phyloP scores from a whole-genome alignment of 2,797 vertebrate species.

The Typhlichthys eigenmanni region DNA sequence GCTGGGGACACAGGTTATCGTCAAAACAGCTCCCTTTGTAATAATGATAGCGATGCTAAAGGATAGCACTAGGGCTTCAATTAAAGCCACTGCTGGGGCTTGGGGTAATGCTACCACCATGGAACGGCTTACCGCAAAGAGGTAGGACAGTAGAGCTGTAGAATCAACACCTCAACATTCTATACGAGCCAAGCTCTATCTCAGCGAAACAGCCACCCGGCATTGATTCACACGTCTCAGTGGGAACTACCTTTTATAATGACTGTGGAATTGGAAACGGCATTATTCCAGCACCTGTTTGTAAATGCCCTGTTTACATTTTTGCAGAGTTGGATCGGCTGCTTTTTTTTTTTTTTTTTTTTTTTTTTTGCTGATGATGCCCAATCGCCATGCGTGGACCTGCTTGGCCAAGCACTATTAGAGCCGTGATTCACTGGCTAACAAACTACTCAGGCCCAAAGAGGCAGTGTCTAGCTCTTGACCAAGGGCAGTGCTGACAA shows the following conservation, averaged over 20 bases:
- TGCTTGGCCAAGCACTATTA: slow-evolving; percentile 72
- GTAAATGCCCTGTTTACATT: slow-evolving; percentile 61
- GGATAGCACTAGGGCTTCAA: slow-evolving; percentile 65
- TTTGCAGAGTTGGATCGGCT: slow-evolving; percentile 59
- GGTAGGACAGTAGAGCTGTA: neutral
- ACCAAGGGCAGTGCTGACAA: slow-evolving; percentile 15
- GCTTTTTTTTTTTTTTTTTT: neutral
- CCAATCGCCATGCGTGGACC: slow-evolving; percentile 39
- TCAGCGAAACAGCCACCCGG: slow-evolving; percentile 38
- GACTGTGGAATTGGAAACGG: slow-evolving; percentile 12
- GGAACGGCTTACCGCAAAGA: slow-evolving; percentile 17
- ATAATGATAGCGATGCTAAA: slow-evolving; percentile 72
- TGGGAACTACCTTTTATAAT: slow-evolving; percentile 37
- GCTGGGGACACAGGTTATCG: slow-evolving; percentile 62
- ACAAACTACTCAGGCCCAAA: slow-evolving; percentile 43
- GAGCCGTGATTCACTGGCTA: slow-evolving; percentile 64
- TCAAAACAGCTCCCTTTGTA: slow-evolving; percentile 60
- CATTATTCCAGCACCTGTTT: slow-evolving; percentile 51
- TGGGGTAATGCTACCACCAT: slow-evolving; percentile 28
- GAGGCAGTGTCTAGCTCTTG: slow-evolving; percentile 52
- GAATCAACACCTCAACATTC: too few relatives aligned
- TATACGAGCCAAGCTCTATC: slow-evolving; percentile 17
- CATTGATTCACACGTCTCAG: slow-evolving; percentile 59
- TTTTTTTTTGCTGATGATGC: slow-evolving; percentile 67
- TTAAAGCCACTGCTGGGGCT: slow-evolving; percentile 63